phyloP scores from a whole-genome alignment of 2,888 invertebrate species.

The Cactoblastis cactorum region DNA sequence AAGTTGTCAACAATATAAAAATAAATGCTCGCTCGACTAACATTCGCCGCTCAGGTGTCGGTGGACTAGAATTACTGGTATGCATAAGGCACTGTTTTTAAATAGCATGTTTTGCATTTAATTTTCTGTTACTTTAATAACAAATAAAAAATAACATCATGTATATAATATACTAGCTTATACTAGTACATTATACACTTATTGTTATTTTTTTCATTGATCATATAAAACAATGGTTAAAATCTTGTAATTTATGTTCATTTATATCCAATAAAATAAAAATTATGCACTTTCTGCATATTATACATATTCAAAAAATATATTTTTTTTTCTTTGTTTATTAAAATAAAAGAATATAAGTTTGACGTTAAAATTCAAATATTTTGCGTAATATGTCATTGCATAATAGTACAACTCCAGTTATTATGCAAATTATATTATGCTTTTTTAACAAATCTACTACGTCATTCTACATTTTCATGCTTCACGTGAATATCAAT shows the following conservation, averaged over 20 bases:
- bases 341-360: no score
- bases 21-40: slow-evolving; percentile 76
- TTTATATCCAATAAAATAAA: no score
- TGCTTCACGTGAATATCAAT: no score
- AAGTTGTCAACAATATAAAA: slow-evolving; percentile 67
- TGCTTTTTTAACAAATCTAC: neutral
- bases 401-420: slow-evolving; percentile 55
- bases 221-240: no score
- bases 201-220: no score
- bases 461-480: no score
- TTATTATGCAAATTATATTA: slow-evolving; percentile 35
- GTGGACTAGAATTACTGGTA: slow-evolving; percentile 75
- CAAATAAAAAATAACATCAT: neutral
- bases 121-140: neutral
- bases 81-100: slow-evolving; percentile 63
- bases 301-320: no score
- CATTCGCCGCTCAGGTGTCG: slow-evolving; percentile 48
- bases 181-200: no score
- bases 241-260: neutral
- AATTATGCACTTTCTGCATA: neutral
- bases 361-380: no score
- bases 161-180: neutral
- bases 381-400: slow-evolving; percentile 17
- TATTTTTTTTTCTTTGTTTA: no score
- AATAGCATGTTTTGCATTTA: slow-evolving; percentile 24